Evolutionary conservation across 2,797 vertebrate species (phyloP).

Genomic region (Sebastes nivosus): DNA sequence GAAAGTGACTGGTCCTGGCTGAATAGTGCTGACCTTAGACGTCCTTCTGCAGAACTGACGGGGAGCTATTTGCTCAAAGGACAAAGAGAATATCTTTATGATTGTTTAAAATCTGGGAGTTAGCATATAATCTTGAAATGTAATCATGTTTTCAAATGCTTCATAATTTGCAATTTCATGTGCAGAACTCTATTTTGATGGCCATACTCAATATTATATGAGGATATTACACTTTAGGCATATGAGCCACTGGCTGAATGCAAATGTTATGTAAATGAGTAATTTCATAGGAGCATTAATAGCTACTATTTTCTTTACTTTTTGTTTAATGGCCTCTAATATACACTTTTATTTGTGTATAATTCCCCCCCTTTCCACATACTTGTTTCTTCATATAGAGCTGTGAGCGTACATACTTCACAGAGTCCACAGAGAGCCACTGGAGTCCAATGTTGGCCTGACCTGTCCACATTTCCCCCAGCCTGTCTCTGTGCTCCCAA

Average conservation of each 20-base stretch:
- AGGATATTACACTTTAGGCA: neutral
- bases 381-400: slow-evolving; percentile 30
- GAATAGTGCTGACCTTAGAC: slow-evolving; percentile 36
- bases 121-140: neutral
- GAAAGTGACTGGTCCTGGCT: slow-evolving; percentile 24
- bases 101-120: slow-evolving; percentile 2
- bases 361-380: neutral
- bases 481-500: slow-evolving; percentile 68
- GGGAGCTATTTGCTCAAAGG: slow-evolving; percentile 7
- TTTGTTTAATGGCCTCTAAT: neutral
- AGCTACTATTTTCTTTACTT: neutral
- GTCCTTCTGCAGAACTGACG: slow-evolving; percentile 23
- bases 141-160: neutral
- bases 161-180: neutral
- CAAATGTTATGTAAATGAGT: neutral
- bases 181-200: neutral
- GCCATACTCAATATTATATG: neutral
- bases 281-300: neutral
- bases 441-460: slow-evolving; percentile 70
- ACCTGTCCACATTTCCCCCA: slow-evolving; percentile 75
- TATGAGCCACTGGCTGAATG: neutral
- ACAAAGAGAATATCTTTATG: neutral
- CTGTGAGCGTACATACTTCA: slow-evolving; percentile 46
- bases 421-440: slow-evolving; percentile 59
- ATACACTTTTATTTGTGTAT: neutral